A percentile compares a stretch with the other conserved stretches of the same genome.
Evolutionary conservation across 2,113 vertebrate species (phyloP).

Genomic region (Aspiorhynchus laticeps): DNA sequence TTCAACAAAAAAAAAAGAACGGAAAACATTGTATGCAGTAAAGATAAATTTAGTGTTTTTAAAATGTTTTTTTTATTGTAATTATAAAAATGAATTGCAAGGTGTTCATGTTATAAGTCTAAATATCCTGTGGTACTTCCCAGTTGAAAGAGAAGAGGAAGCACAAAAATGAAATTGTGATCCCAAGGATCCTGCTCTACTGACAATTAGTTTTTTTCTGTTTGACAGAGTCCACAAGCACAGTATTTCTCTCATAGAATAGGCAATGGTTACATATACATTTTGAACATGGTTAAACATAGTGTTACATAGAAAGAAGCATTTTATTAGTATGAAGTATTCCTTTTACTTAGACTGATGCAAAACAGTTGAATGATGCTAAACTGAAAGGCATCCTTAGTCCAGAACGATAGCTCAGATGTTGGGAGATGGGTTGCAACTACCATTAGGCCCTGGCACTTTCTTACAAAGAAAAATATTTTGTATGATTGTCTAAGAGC

Average conservation of each 20-base stretch:
- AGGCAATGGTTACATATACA: conserved; percentile 24
- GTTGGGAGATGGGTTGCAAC: conserved; percentile 18
- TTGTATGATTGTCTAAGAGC: conserved; percentile 86
- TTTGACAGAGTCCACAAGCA: conserved; percentile 41
- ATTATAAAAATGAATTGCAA: conserved; percentile 41
- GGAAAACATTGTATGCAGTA: conserved; percentile 17
- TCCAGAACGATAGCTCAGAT: conserved; percentile 8
- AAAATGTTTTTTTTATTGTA: background rate
- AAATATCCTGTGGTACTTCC: conserved; percentile 6
- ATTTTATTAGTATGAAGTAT: conserved; percentile 10
- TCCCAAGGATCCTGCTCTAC: conserved; percentile 54
- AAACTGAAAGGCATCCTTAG: background rate
- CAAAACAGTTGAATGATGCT: conserved; percentile 7
- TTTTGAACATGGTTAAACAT: conserved; percentile 17
- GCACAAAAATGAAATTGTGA: conserved; percentile 14
- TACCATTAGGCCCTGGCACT: conserved; percentile 71
- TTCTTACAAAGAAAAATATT: conserved; percentile 80
- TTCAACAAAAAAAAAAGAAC: background rate
- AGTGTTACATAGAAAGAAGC: conserved; percentile 7
- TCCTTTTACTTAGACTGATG: background rate
- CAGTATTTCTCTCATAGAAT: conserved; percentile 30
- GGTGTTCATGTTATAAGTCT: background rate
- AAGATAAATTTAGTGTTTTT: background rate
- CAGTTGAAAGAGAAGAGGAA: background rate
- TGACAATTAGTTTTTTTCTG: conserved; percentile 36